Percentiles rank a stretch among this genome's conserved stretches.
Evolutionary conservation across 2,888 invertebrate species (phyloP).

Genomic region (Pristionchus maxplancki): DNA sequence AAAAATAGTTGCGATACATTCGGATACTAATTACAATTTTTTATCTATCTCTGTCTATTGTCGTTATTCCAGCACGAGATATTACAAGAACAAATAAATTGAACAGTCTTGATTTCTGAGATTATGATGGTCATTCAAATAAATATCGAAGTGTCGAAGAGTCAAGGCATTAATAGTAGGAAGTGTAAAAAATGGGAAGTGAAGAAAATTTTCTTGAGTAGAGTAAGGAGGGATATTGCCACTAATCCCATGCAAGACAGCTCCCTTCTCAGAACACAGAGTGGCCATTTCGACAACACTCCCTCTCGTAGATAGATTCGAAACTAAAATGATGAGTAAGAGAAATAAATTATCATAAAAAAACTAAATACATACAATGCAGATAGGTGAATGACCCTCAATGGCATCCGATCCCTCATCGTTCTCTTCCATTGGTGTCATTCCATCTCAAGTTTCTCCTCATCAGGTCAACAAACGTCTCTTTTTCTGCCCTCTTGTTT

Average conservation of each 20-base stretch:
- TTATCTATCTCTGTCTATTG: not conserved
- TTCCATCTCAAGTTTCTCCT: not conserved
- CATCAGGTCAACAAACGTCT: not conserved
- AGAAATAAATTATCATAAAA: not conserved
- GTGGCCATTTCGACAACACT: not conserved
- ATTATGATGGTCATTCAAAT: no score
- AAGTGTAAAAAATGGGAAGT: no score
- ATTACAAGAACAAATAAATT: not conserved
- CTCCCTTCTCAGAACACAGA: not conserved
- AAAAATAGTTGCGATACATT: not conserved
- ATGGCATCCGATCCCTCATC: not conserved
- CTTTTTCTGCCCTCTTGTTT: not conserved
- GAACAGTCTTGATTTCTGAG: no score
- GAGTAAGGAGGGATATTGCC: not conserved
- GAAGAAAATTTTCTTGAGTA: not conserved
- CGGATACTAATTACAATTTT: not conserved
- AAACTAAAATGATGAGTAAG: not conserved
- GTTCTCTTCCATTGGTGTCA: not conserved
- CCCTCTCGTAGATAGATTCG: not conserved
- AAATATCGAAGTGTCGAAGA: no score
- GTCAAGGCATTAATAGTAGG: no score
- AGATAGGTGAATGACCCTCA: not conserved
- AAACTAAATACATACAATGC: no score
- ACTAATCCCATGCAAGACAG: not conserved
- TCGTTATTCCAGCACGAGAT: no score